These are phyloP conservation scores for Escarpia spicata DNA, from an alignment of 2,888 invertebrate genomes.

Conservation along the genomic window DNA sequence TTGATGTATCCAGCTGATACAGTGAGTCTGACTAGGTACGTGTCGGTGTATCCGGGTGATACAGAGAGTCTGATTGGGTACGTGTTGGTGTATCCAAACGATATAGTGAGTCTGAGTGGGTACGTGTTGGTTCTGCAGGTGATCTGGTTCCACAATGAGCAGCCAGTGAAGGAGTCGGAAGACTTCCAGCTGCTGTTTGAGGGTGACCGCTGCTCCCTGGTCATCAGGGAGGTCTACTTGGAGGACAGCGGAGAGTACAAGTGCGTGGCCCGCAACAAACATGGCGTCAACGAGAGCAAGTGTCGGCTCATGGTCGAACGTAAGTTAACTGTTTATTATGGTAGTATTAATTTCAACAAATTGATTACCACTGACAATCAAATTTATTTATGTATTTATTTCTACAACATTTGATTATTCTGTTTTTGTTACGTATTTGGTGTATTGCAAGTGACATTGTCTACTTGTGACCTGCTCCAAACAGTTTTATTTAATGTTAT, in stretches of 20 bases:
- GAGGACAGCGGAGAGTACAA: conserved; percentile 83
- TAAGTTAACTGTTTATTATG: conserved; percentile 48
- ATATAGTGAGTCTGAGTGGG: background rate
- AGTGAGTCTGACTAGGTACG: background rate
- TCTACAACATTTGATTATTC: background rate
- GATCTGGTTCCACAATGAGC: conserved; percentile 81
- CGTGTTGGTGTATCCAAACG: background rate
- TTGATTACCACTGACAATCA: background rate
- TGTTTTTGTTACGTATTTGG: background rate
- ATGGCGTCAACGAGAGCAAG: conserved; percentile 85
- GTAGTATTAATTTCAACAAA: conserved; percentile 1
- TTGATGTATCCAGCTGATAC: background rate
- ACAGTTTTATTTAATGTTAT: background rate
- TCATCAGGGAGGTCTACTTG: conserved; percentile 71
- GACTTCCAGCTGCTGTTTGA: conserved; percentile 85
- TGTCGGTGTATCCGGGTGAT: background rate
- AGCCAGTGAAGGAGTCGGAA: conserved; percentile 83
- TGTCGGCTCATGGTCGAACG: conserved; percentile 81
- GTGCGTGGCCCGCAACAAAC: conserved; percentile 87
- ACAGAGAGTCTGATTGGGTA: conserved; percentile 19
- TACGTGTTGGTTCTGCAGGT: conserved; percentile 66
- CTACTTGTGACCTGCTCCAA: background rate
- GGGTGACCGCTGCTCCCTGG: conserved; percentile 73
- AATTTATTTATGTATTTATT: background rate
- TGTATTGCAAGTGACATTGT: background rate